Conservation (phyloP, 2,113 vertebrate species). For the Mirounga angustirostris region DNA sequence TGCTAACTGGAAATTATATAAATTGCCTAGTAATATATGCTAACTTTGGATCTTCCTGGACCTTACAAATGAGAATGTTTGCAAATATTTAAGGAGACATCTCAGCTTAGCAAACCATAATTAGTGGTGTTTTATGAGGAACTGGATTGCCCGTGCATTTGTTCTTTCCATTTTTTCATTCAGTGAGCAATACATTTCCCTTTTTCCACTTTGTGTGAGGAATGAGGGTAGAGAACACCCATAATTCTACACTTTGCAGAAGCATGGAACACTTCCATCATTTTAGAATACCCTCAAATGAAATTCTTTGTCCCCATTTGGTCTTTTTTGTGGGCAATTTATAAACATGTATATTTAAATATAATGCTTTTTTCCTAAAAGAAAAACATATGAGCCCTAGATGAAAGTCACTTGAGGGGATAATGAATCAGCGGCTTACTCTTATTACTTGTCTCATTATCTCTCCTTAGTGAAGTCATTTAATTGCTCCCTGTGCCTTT, state of each 20-base stretch:
- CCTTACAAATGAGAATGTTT: conserved; percentile 16
- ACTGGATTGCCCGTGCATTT: conserved; percentile 33
- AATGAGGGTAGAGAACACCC: conserved; percentile 51
- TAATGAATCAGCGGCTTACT: background rate
- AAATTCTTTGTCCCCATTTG: conserved; percentile 65
- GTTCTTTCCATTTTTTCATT: conserved; percentile 77
- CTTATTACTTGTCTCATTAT: conserved; percentile 11
- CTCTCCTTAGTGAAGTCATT: background rate
- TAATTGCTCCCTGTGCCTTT: background rate
- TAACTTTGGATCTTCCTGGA: conserved; percentile 46
- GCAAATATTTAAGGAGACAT: conserved; percentile 53
- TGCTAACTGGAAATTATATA: background rate
- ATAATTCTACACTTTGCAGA: conserved; percentile 39
- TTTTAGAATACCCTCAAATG: conserved; percentile 50
- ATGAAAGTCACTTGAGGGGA: background rate
- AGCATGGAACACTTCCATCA: conserved; percentile 50
- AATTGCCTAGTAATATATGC: background rate
- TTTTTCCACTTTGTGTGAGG: conserved; percentile 74
- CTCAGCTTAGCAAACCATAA: conserved; percentile 56
- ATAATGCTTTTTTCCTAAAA: conserved; percentile 34
- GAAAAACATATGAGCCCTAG: conserved; percentile 38
- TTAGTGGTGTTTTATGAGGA: conserved; percentile 58
- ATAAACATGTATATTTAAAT: conserved; percentile 68
- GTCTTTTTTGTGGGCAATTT: conserved; percentile 30
- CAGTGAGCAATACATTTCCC: conserved; percentile 1